Percentiles rank a stretch among this genome's conserved stretches.
These are phyloP conservation scores for Neoscelio sp. DNA, from an alignment of 2,888 invertebrate species.

Conservation along the genomic window DNA sequence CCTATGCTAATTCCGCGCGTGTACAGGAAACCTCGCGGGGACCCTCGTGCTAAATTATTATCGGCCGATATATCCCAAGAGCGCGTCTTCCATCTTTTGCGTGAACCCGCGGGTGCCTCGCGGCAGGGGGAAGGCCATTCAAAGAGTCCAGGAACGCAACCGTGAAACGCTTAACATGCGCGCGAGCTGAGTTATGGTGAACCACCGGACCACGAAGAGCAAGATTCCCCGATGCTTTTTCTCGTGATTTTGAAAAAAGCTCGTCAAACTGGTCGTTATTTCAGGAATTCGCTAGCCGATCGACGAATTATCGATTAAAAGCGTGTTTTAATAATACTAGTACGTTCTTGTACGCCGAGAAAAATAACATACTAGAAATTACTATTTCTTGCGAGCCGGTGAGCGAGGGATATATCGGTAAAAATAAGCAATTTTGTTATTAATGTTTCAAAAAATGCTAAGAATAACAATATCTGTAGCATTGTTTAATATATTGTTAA, in stretches of 20 bases:
- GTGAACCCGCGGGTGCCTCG: conserved; percentile 58
- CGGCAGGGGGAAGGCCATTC: conserved; percentile 53
- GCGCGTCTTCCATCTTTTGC: conserved; percentile 57
- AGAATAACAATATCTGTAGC: too few species aligned
- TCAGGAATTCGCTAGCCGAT: conserved; percentile 28
- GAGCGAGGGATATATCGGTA: too few species aligned
- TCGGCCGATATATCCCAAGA: conserved; percentile 62
- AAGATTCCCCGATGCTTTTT: conserved; percentile 25
- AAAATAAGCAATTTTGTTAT: too few species aligned
- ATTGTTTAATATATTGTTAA: too few species aligned
- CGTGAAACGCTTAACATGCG: conserved; percentile 62
- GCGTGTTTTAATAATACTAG: conserved; percentile 8
- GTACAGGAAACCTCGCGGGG: conserved; percentile 77
- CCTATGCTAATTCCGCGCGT: conserved; percentile 75
- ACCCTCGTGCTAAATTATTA: conserved; percentile 68
- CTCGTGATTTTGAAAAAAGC: conserved; percentile 54
- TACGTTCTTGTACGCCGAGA: too few species aligned
- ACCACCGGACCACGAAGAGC: conserved; percentile 60
- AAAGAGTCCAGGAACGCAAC: conserved; percentile 27
- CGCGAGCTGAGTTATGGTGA: conserved; percentile 66
- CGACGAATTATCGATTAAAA: conserved; percentile 16
- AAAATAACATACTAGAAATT: too few species aligned
- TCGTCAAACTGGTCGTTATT: conserved; percentile 33
- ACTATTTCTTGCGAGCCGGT: too few species aligned
- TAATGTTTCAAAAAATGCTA: too few species aligned